These are phyloP conservation scores for Rousettus madagascariensis DNA, from an alignment of 2,797 vertebrate species.

Conservation along the genomic window DNA sequence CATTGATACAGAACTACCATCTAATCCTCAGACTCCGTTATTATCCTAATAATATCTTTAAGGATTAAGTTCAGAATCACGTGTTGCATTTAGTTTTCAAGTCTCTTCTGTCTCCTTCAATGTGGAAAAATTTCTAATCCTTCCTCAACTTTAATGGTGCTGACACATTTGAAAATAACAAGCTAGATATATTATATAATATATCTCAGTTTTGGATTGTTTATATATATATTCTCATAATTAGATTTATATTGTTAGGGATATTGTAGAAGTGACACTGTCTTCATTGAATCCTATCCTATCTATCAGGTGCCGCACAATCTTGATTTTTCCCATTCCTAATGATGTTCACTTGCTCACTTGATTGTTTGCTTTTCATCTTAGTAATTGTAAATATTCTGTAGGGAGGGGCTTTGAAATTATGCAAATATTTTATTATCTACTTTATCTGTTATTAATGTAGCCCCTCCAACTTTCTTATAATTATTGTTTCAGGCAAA, in stretches of 20 bases:
- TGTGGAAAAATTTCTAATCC: not conserved
- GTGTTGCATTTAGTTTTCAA: not conserved
- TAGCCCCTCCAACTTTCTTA: not conserved
- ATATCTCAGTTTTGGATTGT: not conserved
- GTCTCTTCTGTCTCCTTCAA: not conserved
- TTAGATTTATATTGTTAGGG: not conserved
- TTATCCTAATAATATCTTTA: not conserved
- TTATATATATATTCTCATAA: not conserved
- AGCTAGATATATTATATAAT: not conserved
- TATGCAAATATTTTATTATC: not conserved
- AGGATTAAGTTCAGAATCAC: conserved; percentile 21
- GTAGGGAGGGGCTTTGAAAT: not conserved
- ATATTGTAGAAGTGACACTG: not conserved
- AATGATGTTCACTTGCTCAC: not conserved
- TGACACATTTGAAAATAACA: not conserved
- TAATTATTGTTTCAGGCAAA: not conserved
- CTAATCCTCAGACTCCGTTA: not conserved
- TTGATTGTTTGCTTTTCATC: not conserved
- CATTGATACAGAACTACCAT: not conserved
- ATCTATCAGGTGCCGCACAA: not conserved
- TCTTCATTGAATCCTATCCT: not conserved
- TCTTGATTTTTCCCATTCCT: not conserved
- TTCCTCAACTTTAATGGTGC: not conserved
- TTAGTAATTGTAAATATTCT: not conserved
- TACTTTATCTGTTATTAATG: not conserved